Base-by-base conservation (phyloP, 2,888 invertebrate species). In the Beris morrisii region DNA sequence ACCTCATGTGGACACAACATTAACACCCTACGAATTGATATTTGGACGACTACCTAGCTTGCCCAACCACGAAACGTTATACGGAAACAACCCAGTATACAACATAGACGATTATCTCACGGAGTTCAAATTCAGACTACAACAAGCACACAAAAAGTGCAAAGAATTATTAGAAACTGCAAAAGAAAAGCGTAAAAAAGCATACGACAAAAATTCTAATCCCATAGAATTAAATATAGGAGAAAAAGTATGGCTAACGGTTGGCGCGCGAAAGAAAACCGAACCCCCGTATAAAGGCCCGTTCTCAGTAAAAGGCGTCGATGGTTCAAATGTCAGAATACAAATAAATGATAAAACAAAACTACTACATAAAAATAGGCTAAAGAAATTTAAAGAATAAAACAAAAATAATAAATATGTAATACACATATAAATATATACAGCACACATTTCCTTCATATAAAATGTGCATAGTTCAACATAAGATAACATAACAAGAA, bases 41-140 rank as follows among this genome's bases (percentile, higher is more conserved):
- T 58, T 30, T 38, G 66, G 66, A 5, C n/a, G 12, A n/a, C 53
- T 13, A n/a, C 50, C 66, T 9, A 38, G 44, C 1, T 12, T 59
- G 6, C 66, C 59, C 0, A 38, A 55, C n/a, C 65, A 55, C 13
- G 54, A 53, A 30, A 5, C 48, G 4, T 48, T 48, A 48, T 48
- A 48, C 48, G 11, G 11, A 6, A 6, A 48, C 48, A 15, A 48
- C 5, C n/a, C n/a, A n/a, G n/a, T n/a, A n/a, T n/a, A n/a, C n/a
- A n/a, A n/a, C n/a, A n/a, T n/a, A n/a, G n/a, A n/a, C n/a, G 48
- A 48, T 48, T 48, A 48, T 11, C 5, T 48, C 5, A 6, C 11
- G 11, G 48, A 48, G 15, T 31, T 63, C 12, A 63, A 52, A 63
- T 38, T 13, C 28, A 3, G 22, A 7, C 6, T 54, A 5, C 54